Percentiles rank a stretch among this genome's conserved stretches.
These are phyloP conservation scores for Danaus chrysippus DNA, from an alignment of 2,888 invertebrate species.

Conservation along the genomic window DNA sequence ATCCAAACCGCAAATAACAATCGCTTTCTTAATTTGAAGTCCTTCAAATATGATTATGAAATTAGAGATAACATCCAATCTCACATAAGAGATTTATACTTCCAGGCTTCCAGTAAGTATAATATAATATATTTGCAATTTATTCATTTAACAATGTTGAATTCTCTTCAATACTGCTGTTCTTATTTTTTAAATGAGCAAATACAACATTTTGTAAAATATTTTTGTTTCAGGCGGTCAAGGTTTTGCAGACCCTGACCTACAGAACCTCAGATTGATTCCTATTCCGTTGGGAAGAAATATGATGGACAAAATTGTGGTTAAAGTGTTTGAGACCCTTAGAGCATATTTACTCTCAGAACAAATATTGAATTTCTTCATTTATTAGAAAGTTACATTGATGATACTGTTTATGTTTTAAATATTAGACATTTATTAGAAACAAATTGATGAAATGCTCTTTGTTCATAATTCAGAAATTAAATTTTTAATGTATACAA, in stretches of 20 bases:
- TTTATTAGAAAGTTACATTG: neutral
- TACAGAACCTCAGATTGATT: neutral
- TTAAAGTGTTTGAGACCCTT: neutral
- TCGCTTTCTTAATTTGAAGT: neutral
- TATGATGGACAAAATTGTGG: neutral
- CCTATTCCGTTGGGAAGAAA: neutral
- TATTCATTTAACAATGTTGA: too few relatives aligned
- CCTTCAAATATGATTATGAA: neutral
- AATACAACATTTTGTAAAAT: neutral
- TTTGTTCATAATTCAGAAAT: too few relatives aligned
- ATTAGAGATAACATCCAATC: neutral
- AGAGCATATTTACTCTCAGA: conserved; percentile 1
- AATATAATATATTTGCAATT: too few relatives aligned
- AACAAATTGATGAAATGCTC: too few relatives aligned
- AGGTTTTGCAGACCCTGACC: neutral
- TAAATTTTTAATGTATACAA: too few relatives aligned
- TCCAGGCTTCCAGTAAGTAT: neutral
- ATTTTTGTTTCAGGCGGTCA: neutral
- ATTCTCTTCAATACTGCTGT: too few relatives aligned
- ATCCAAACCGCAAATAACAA: neutral
- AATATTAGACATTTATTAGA: too few relatives aligned
- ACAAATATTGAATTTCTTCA: neutral
- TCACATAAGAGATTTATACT: neutral
- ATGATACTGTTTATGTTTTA: too few relatives aligned
- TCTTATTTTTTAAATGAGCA: too few relatives aligned